Evolutionary conservation across 2,888 invertebrate species (phyloP).

Genomic region (Sabatieria punctata): DNA sequence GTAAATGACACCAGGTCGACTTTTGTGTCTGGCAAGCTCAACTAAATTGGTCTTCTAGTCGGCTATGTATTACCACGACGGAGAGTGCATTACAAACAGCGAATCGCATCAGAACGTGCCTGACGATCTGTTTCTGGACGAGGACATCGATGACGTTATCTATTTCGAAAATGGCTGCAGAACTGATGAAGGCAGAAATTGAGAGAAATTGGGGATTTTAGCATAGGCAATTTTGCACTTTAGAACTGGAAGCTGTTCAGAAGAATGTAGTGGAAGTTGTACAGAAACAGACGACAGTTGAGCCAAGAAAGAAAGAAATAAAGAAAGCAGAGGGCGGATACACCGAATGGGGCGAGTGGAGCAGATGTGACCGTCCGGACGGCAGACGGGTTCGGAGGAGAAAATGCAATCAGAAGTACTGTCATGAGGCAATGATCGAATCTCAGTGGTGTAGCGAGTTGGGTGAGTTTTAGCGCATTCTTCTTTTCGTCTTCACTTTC

Average conservation of each 20-base stretch:
- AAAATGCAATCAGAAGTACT: constrained; percentile 23
- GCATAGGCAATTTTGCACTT: no score
- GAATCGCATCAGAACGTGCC: constrained; percentile 22
- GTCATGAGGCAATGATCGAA: constrained; percentile 23
- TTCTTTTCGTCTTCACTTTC: no score
- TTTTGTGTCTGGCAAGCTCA: no score
- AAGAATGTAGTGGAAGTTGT: neutral
- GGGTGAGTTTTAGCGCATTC: no score
- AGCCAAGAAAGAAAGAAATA: neutral
- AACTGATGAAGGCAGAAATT: neutral
- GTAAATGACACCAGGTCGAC: no score
- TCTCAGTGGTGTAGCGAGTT: constrained; percentile 13
- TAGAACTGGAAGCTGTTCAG: no score
- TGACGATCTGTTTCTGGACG: constrained; percentile 12
- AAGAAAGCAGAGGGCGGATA: constrained; percentile 16
- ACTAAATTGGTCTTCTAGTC: constrained; percentile 18
- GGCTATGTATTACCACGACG: constrained; percentile 29
- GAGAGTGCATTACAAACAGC: constrained; percentile 28
- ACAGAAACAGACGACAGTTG: neutral
- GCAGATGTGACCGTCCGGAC: constrained; percentile 21
- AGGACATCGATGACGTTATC: constrained; percentile 21
- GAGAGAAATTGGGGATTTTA: no score
- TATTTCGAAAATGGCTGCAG: constrained; percentile 28
- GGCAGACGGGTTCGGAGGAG: constrained; percentile 26
- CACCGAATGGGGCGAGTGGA: constrained; percentile 28